Base-by-base conservation (phyloP, 1,140 invertebrate species). In the Lordiphosa stackelbergi region DNA sequence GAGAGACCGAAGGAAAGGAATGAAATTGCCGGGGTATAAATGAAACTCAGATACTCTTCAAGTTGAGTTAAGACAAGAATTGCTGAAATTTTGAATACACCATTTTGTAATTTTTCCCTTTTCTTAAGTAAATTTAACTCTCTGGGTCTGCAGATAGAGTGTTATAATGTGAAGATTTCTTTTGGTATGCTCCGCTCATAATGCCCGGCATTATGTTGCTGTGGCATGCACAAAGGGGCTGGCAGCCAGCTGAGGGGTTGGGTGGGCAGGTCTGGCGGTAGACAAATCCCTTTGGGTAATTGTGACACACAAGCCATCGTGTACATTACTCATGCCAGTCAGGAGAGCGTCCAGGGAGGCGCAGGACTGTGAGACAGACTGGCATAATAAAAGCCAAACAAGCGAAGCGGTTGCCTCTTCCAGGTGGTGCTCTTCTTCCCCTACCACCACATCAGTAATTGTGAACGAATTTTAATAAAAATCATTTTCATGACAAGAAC, bases 381-480 rank as follows among this genome's bases (percentile, higher is more conserved):
- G 38, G 51, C 51, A 53, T 53, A 53, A 53, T 53, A 53, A 53
- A 53, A 53, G 51, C 51, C 51, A 53, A 53, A 53, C 51, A 53
- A 53, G 40, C 37, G 51, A n/a, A 34, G 13, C 51, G 40, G 51
- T 41, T 35, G 28, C 22, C 12, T 41, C 51, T 53, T 53, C 43
- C 38, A 53, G 51, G 51, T 53, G 28, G 38, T 41, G 10, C 24
- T 4, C 37, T 2, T 11, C 16, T 8, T 16, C 0, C 28, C 31
- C 38, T 37, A 3, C n/a, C n/a, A 12, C 31, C 37, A 36, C 37
- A 16, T 35, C 36, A 42, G 48, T 57, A 66, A 51, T 53, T 68
- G 54, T 37, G 13, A 58, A 42, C 45, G 59, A 71, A 58, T 68
- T 71, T 71, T 55, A 64, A 55, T 68, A 71, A 64, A 58, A 71